These are phyloP conservation scores for Phaonia tiefii DNA, from an alignment of 2,888 invertebrate genomes.

Conservation along the genomic window DNA sequence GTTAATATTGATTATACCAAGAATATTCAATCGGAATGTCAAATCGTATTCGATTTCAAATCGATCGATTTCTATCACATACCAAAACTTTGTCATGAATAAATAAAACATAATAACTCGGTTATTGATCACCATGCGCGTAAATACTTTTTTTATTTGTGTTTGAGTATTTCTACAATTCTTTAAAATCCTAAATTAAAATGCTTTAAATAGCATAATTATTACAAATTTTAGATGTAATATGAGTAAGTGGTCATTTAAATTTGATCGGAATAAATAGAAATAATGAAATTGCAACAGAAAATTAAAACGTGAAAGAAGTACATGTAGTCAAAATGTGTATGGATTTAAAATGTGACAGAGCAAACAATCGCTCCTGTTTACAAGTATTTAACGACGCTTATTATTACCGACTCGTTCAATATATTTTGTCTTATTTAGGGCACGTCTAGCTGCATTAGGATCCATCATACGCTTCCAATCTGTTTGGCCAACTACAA, in stretches of 20 bases:
- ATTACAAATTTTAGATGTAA: background rate
- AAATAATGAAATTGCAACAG: background rate
- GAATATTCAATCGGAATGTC: too few relatives aligned
- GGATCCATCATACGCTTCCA: slow-evolving; percentile 98
- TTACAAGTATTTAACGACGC: slow-evolving; percentile 58
- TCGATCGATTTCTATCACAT: too few relatives aligned
- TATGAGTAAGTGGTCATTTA: background rate
- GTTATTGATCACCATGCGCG: too few relatives aligned
- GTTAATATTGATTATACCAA: too few relatives aligned
- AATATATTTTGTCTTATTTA: slow-evolving; percentile 97
- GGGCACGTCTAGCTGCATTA: slow-evolving; percentile 91
- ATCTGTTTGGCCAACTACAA: slow-evolving; percentile 97
- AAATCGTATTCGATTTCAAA: too few relatives aligned
- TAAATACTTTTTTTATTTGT: background rate
- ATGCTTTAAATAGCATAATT: background rate
- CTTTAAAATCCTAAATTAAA: background rate
- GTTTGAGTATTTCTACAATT: background rate
- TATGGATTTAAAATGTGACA: too few relatives aligned
- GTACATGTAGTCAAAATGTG: too few relatives aligned
- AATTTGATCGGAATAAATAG: too few relatives aligned
- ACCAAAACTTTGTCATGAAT: too few relatives aligned
- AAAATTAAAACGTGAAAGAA: slow-evolving; percentile 61
- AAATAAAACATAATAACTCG: background rate
- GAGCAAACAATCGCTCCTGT: too few relatives aligned
- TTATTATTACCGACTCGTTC: slow-evolving; percentile 82